phyloP scores from a whole-genome alignment of 1,140 invertebrate species.

The Cherax destructor region DNA sequence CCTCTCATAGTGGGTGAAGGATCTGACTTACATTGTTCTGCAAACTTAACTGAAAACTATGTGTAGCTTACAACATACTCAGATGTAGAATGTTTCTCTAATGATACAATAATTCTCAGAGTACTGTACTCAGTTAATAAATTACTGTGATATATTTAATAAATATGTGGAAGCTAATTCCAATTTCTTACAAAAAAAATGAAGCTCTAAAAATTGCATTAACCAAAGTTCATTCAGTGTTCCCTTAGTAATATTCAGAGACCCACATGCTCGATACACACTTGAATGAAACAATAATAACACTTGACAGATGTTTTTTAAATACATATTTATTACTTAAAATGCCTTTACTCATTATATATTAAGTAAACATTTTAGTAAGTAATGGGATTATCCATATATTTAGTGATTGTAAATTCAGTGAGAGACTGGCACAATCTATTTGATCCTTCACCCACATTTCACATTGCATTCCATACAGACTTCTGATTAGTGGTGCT shows the following conservation, averaged over 20 bases:
- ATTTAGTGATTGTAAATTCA: neutral
- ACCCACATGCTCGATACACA: neutral
- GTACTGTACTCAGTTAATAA: constrained; percentile 21
- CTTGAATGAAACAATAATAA: neutral
- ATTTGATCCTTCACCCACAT: constrained; percentile 55
- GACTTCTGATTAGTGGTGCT: constrained; percentile 64
- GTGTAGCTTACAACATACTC: neutral
- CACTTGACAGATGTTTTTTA: neutral
- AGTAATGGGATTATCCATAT: neutral
- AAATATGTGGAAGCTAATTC: constrained; percentile 23
- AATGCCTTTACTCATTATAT: neutral
- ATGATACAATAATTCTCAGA: constrained; percentile 28
- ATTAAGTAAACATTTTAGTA: neutral
- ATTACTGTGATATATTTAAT: constrained; percentile 35
- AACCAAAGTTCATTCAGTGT: neutral
- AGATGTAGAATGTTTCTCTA: constrained; percentile 4
- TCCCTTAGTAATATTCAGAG: neutral
- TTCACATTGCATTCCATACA: constrained; percentile 65
- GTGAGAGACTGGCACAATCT: neutral
- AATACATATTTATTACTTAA: constrained; percentile 8
- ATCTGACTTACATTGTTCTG: constrained; percentile 11
- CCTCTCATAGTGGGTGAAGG: constrained; percentile 60
- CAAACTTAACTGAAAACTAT: constrained; percentile 1
- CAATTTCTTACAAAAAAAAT: neutral
- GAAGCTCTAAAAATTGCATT: neutral